These are phyloP conservation scores for Engraulis encrasicolus DNA, from an alignment of 2,113 vertebrate species.

Conservation along the genomic window DNA sequence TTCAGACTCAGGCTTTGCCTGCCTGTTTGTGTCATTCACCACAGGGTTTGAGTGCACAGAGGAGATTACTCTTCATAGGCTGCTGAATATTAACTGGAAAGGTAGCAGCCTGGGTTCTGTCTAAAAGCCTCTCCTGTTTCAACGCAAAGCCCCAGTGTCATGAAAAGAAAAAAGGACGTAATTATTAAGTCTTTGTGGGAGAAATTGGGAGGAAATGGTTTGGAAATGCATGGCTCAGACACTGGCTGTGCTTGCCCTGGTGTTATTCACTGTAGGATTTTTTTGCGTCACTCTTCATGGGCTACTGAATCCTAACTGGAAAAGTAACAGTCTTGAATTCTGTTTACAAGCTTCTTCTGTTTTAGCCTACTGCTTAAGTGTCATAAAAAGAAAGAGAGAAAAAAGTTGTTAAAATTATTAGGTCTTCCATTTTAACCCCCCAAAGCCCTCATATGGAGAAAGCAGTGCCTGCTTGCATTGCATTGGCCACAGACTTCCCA, in stretches of 20 bases:
- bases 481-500: background rate
- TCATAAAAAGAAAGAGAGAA: background rate
- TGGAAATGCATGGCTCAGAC: too few species aligned
- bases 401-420: background rate
- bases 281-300: background rate
- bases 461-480: background rate
- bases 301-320: background rate
- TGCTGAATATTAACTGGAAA: too few species aligned
- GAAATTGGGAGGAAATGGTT: too few species aligned
- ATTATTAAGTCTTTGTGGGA: background rate
- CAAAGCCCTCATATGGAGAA: background rate
- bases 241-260: too few species aligned
- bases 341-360: background rate
- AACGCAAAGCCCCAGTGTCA: background rate
- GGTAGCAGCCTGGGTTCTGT: background rate
- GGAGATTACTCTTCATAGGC: too few species aligned
- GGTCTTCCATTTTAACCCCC: background rate
- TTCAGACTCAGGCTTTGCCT: too few species aligned
- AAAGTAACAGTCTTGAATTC: background rate
- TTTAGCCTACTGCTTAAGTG: background rate
- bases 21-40: too few species aligned
- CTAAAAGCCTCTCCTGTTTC: background rate
- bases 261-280: too few species aligned
- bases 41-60: too few species aligned
- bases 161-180: background rate